These are phyloP conservation scores for Bombus pascuorum DNA, from an alignment of 1,140 invertebrate genomes.

Conservation along the genomic window DNA sequence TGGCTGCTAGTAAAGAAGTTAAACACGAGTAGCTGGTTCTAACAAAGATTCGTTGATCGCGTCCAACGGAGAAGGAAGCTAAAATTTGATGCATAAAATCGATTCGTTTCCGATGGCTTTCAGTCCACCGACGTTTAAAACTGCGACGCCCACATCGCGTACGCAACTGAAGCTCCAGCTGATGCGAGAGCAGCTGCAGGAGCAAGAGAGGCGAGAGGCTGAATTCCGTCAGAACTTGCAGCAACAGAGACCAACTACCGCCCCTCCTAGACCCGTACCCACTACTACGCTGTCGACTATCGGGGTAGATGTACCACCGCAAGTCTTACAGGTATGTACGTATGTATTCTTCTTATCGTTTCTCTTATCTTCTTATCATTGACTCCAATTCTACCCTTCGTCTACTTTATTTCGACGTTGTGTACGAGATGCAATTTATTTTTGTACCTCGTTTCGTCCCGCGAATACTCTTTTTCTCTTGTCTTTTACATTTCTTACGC, in stretches of 20 bases:
- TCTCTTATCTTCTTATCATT: background rate
- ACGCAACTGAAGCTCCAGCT: conserved; percentile 93
- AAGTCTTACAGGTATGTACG: conserved; percentile 88
- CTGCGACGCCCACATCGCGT: conserved; percentile 89
- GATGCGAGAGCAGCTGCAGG: conserved; percentile 91
- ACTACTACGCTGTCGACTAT: conserved; percentile 84
- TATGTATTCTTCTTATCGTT: background rate
- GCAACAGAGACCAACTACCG: conserved; percentile 82
- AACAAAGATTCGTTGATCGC: background rate
- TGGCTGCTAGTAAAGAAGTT: background rate
- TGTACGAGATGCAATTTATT: background rate
- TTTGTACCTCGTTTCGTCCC: background rate
- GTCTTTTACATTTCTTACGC: background rate
- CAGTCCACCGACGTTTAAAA: conserved; percentile 92
- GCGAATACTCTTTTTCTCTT: background rate
- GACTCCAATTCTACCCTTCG: background rate
- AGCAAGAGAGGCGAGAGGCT: conserved; percentile 86
- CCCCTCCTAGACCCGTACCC: conserved; percentile 82
- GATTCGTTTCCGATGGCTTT: conserved; percentile 74
- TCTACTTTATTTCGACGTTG: background rate
- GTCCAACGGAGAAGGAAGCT: too few relatives aligned
- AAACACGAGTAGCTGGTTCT: background rate
- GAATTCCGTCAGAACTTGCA: conserved; percentile 83
- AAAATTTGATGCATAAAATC: background rate
- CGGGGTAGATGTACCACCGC: conserved; percentile 89